phyloP scores from a whole-genome alignment of 2,797 vertebrate genomes.

The Limosa lapponica region DNA sequence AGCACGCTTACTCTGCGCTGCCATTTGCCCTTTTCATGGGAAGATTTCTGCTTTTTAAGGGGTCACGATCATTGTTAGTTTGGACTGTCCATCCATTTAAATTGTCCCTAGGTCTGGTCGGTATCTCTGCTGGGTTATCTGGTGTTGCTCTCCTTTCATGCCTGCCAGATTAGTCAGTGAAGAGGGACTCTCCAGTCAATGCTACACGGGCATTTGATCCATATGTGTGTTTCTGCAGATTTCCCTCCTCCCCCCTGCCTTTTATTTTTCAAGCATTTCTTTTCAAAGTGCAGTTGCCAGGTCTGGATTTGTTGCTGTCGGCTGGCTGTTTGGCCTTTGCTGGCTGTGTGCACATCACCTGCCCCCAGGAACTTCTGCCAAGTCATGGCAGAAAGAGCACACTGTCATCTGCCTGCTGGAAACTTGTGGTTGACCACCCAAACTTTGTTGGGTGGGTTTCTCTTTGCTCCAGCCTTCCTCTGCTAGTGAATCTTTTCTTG shows the following conservation, averaged over 20 bases:
- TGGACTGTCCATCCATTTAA: neutral
- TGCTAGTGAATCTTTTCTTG: neutral
- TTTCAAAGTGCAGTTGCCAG: neutral
- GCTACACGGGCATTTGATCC: neutral
- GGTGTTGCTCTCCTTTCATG: neutral
- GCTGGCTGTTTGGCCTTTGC: neutral
- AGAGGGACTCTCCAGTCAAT: neutral
- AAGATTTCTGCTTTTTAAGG: neutral
- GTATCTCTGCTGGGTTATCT: neutral
- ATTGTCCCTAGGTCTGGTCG: neutral
- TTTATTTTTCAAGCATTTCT: accelerated
- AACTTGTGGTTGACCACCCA: neutral
- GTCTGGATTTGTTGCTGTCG: neutral
- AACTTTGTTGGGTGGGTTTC: neutral
- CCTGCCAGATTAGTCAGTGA: neutral
- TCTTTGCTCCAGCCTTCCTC: neutral
- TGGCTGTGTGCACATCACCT: neutral
- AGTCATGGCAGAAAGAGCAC: accelerated
- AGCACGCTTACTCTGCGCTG: accelerated
- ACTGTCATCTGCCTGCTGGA: neutral
- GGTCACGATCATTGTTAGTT: neutral
- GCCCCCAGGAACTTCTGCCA: neutral
- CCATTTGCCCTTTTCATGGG: neutral
- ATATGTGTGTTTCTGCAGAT: neutral
- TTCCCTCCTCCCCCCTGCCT: neutral